Percentiles rank a stretch among this genome's conserved stretches.
phyloP scores from a whole-genome alignment of 2,797 vertebrate species.

The Carduelis carduelis region DNA sequence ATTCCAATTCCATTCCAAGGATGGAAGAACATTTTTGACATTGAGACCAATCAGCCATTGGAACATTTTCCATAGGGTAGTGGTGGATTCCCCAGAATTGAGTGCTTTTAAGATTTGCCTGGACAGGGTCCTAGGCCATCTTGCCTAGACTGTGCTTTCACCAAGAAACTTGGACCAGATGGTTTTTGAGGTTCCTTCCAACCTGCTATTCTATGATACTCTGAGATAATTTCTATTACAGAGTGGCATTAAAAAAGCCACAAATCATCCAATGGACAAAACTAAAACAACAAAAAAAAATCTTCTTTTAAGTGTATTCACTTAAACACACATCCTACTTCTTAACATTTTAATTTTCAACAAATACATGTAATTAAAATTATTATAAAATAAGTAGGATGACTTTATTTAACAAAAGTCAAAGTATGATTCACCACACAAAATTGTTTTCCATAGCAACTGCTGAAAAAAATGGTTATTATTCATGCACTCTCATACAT shows the following conservation, averaged over 20 bases:
- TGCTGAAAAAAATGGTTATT: background rate
- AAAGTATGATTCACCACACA: conserved; percentile 2
- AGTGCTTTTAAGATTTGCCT: background rate
- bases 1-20: background rate
- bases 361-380: conserved; percentile 1
- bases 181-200: background rate
- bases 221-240: background rate
- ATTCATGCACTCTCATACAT: background rate
- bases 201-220: background rate
- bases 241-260: background rate
- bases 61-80: background rate
- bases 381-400: background rate
- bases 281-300: background rate
- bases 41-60: background rate
- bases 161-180: background rate
- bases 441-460: conserved; percentile 12
- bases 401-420: background rate
- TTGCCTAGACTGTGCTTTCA: background rate
- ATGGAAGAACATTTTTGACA: background rate
- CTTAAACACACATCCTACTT: background rate
- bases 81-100: rapidly evolving
- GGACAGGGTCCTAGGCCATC: background rate
- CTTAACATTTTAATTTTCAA: background rate
- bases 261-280: background rate
- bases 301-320: background rate